Base-by-base conservation (phyloP, 1,140 invertebrate genomes). In the Caenorhabditis remanei region DNA sequence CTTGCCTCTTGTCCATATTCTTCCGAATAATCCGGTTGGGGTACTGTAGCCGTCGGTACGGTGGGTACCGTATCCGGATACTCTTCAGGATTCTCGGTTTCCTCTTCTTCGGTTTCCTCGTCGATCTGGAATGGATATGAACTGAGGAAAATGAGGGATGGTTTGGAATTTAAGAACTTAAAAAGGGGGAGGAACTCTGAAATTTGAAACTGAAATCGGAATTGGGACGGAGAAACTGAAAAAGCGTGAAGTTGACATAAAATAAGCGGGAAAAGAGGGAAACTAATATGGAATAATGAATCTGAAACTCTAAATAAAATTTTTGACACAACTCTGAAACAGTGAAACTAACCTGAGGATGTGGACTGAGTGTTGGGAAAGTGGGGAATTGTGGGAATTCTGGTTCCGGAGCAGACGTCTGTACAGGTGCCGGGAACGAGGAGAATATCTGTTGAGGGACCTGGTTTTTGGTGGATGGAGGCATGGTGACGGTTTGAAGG, bases 321-420 rank as follows among this genome's bases (percentile, higher is more conserved):
- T 7, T 24, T 65, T 21, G 14, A 40, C 8, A 32, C 0, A 32
- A 24, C 21, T 65, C 21, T 65, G 14, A n/a, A 14, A 14, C 9
- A 9, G 8, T 0, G 32, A 24, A 50, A 79, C 71, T 13, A 21
- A 79, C 71, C 71, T 79, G 71, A 79, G 71, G 71, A 79, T 79
- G 71, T 24, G 79, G 82, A 48, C 43, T 83, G n/a, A 71, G 75
- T 16, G 86, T 79, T 3, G 86, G 86, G 79, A 83, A 87, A 2
- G 86, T 63, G 43, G 86, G 71, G 56, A 83, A 87, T 13, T 53
- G 65, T 65, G 79, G 63, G 46, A 86, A 50, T 67, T 79, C 50
- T 2, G 53, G 48, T 79, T 79, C 71, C 40, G 46, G 43, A 7
- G 71, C 46, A 43, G 11, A 13, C 4, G 67, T 71, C 24, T 71